Base-by-base conservation (phyloP, 1,140 invertebrate species). In the Drosophila varians region DNA sequence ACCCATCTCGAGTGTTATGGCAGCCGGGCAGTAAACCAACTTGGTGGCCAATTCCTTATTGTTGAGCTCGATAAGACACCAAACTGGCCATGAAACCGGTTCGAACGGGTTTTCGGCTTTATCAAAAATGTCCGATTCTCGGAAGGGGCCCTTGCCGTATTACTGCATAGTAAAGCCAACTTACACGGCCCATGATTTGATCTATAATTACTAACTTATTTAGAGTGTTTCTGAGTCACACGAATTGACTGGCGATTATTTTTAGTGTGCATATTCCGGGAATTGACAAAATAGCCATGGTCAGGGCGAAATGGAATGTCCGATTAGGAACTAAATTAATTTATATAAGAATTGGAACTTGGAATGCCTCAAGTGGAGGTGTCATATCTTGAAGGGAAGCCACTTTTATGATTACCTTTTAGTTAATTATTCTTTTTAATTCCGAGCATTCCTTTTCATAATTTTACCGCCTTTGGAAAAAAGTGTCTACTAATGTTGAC, bases 251-350 rank as follows among this genome's bases (percentile, higher is more conserved):
- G 19, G 36, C 23, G 69, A 71, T 49, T 42, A 46, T 58, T 58
- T 51, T 34, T 53, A 31, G 36, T 46, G 42, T 21, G n/a, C n/a
- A 28, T 69, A 45, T 80, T 69, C 77, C 38, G 3, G 53, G 77
- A 80, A 77, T 40, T 11, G 11, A 31, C n/a, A 14, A 7, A 52
- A 47, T 71, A 16, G 65, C 51, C 58, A 54, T 79, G 77, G 75
- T 78, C 70, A 79, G 48, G 76, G 65, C 47, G 47, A 53, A 54
- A 31, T 23, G 65, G 58, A 65, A 74, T 75, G 52, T 71, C 6
- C 25, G 70, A 77, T 61, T 72, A 57, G 34, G 3, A 14, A 42
- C 16, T 2, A 26, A 53, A 18, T 7, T 21, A 16, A 12, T 11
- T 60, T 26, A 18, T 7, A 18, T 62, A 66, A 64, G 42, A 21